Percentiles rank a stretch among this genome's conserved stretches.
These are phyloP conservation scores for Pungitius pungitius DNA, from an alignment of 2,113 vertebrate species.

Conservation along the genomic window DNA sequence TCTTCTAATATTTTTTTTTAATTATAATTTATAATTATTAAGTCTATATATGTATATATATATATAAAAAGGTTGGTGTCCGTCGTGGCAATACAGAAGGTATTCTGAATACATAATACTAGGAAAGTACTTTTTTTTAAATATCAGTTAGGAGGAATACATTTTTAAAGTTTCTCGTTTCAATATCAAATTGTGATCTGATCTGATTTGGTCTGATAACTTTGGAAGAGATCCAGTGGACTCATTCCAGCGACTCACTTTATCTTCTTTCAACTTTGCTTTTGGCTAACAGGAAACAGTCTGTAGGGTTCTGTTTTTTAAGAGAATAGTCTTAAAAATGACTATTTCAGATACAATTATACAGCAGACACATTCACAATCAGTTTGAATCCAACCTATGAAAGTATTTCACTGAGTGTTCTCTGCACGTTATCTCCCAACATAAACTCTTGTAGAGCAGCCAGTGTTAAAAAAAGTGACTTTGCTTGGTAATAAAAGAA, in stretches of 20 bases:
- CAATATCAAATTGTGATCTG: neutral
- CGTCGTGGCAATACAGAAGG: too few species aligned
- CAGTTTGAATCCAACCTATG: neutral
- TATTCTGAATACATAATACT: too few species aligned
- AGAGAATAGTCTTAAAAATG: too few species aligned
- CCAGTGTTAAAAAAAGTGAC: conserved; percentile 1
- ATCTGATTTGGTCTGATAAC: neutral
- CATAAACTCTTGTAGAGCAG: conserved; percentile 1
- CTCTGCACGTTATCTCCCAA: conserved; percentile 6
- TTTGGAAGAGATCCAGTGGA: neutral
- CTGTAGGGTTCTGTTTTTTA: neutral
- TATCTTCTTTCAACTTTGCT: neutral
- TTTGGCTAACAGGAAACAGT: neutral
- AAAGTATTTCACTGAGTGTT: neutral
- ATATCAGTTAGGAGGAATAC: too few species aligned
- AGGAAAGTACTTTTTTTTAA: too few species aligned
- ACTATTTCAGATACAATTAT: neutral
- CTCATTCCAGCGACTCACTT: too few species aligned
- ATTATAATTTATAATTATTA: too few species aligned
- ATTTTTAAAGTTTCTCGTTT: too few species aligned
- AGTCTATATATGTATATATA: too few species aligned
- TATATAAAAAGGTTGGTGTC: too few species aligned
- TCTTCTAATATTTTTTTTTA: neutral
- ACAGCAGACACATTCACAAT: neutral
- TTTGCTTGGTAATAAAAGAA: conserved; percentile 10